Base-by-base conservation (phyloP, 2,888 invertebrate species). In the Cordilura impudica region DNA sequence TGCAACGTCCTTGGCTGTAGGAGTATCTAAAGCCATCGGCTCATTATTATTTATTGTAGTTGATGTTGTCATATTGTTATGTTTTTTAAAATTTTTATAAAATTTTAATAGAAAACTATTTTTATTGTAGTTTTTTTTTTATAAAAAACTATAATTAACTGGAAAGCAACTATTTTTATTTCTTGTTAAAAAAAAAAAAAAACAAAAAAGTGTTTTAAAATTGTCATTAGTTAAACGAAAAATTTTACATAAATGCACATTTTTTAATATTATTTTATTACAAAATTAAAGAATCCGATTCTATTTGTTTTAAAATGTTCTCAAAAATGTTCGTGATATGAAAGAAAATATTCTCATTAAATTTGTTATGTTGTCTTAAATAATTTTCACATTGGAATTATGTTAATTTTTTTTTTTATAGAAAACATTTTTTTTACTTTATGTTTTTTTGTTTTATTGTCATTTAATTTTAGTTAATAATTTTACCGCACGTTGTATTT, bases 401-500 rank as follows among this genome's bases (percentile, higher is more conserved):
- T 65, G 19, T 72, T 47, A 56, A 16, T 35, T 16, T 63, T 47
- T 80, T 56, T 66, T 70, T 16, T 12, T 35, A 35, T 56, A 56
- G 43, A 77, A 70, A 51, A 31, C 51, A n/a, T 53, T 63, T 71
- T 39, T 47, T 43, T 23, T 7, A 26, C 58, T 60, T 12, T 39
- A 12, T 45, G 65, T 74, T 19, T 63, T 53, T 19, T 60, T 54
- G n/a, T 39, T 78, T 63, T 58, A 29, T 39, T 47, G 14, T 39
- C 26, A 35, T 70, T 19, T 54, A 26, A 29, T 54, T 70, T 14
- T 18, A 18, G 61, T 51, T 56, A n/a, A 29, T 56, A 67, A 47
- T 45, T 73, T 61, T 56, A 80, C 75, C 78, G 67, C 29, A 45
- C 81, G 82, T 63, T 74, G 81, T 81, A 71, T 69, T 82, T 53